Percentiles rank a stretch among this genome's conserved stretches.
Evolutionary conservation across 2,888 invertebrate genomes (phyloP).

Genomic region (Plebejus argus): DNA sequence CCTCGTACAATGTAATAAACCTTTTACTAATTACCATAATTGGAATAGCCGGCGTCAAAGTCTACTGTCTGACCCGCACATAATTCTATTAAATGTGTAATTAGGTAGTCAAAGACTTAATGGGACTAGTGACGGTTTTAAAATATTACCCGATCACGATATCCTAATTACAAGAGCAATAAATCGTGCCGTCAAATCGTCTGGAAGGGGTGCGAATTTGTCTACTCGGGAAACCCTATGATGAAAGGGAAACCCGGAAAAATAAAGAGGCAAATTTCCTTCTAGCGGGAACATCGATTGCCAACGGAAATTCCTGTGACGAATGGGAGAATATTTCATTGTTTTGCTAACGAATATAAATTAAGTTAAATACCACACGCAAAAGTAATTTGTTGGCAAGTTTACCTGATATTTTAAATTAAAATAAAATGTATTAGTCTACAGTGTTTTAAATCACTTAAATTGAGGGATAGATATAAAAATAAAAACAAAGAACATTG

Average conservation of each 20-base stretch:
- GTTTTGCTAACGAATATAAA: slow-evolving; percentile 23
- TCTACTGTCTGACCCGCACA: slow-evolving; percentile 6
- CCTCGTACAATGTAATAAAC: neutral
- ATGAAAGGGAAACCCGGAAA: slow-evolving; percentile 69
- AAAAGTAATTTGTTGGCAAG: neutral
- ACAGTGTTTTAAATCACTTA: neutral
- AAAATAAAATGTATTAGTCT: neutral
- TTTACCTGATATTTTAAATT: neutral
- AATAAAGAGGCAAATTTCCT: slow-evolving; percentile 54
- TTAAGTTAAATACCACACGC: neutral
- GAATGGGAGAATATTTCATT: slow-evolving; percentile 44
- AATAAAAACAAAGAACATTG: slow-evolving; percentile 34
- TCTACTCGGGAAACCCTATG: slow-evolving; percentile 70
- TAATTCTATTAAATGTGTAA: slow-evolving; percentile 9
- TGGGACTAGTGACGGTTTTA: neutral
- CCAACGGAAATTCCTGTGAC: slow-evolving; percentile 62
- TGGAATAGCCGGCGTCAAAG: slow-evolving; percentile 4
- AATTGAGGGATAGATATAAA: neutral
- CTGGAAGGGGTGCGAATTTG: slow-evolving; percentile 53
- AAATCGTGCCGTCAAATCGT: slow-evolving; percentile 55
- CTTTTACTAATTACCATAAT: slow-evolving; percentile 12
- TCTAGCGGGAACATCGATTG: slow-evolving; percentile 57
- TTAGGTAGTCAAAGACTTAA: neutral
- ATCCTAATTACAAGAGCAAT: slow-evolving; percentile 38
- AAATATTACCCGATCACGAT: slow-evolving; percentile 16